These are phyloP conservation scores for Pogona vitticeps DNA, from an alignment of 2,113 vertebrate species.

Conservation along the genomic window DNA sequence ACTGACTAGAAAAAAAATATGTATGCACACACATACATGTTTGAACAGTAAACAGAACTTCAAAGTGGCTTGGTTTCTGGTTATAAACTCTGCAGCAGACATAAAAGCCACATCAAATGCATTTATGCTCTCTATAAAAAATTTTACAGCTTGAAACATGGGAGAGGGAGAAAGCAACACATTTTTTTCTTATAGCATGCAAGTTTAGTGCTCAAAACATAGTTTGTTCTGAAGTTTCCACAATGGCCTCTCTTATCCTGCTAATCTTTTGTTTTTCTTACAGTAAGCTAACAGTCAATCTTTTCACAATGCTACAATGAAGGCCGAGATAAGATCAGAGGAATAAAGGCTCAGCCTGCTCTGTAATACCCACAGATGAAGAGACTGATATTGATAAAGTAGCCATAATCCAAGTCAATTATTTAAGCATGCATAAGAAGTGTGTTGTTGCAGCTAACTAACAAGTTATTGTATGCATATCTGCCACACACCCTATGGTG, in stretches of 20 bases:
- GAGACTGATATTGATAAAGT: neutral
- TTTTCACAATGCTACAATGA: neutral
- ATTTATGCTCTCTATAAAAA: neutral
- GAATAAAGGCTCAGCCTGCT: neutral
- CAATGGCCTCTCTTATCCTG: neutral
- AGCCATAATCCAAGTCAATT: too few relatives aligned
- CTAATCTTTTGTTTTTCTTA: neutral
- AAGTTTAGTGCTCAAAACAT: neutral
- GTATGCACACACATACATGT: neutral
- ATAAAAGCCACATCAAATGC: neutral
- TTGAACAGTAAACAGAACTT: neutral
- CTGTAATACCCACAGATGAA: neutral
- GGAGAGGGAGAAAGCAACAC: neutral
- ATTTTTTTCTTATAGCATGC: neutral
- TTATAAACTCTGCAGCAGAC: neutral
- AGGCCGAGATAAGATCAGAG: neutral
- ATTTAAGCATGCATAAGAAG: too few relatives aligned
- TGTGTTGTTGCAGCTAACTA: too few relatives aligned
- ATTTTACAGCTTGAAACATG: neutral
- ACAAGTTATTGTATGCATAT: too few relatives aligned
- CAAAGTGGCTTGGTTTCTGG: neutral
- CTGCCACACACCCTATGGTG: too few relatives aligned
- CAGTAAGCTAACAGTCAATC: neutral
- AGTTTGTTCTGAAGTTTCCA: neutral
- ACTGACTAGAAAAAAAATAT: neutral